Evolutionary conservation across 2,888 invertebrate species (phyloP), one percentile per base, ranked within the genome.

Genomic region (Spisula subtruncata): DNA sequence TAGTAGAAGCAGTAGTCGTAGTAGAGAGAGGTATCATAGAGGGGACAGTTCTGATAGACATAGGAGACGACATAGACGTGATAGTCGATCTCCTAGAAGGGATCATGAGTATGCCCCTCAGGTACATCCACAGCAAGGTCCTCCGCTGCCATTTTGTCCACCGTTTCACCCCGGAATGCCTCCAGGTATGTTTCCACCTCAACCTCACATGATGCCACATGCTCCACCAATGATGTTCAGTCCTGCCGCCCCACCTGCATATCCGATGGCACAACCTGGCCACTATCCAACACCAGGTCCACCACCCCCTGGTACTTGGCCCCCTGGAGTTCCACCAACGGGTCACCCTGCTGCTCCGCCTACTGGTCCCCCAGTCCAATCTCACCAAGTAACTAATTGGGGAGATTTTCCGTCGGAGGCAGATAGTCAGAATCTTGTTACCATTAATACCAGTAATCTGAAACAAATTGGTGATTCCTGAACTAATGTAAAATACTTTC

Each of bases 401-500:
- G 84, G 84, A 29, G 84, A 84, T 25, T 51, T 46, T 85, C 79
- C 80, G 8, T 5, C 54, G 2, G 56, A 48, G 16, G 29, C 32
- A 32, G 75, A 18, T 84, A 51, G 51, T 51, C 14, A 51, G 12
- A n/a, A 25, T 25, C 10, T n/a, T 66, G 60, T 25, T 0, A 25
- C 85, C 14, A 80, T 85, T 25, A 79, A 85, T 75, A 60, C 60
- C 2, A 80, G 85, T 35, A 85, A 85, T 80, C 54, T 85, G 25
- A 85, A 25, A n/a, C 80, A 85, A 56, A 85, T 85, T 16, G 25
- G 51, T 46, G n/a, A 25, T 66, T 25, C 60, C 14, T 51, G 16
- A 51, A 16, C 51, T 51, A 51, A 51, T 51, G 14, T 51, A 16
- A 16, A 51, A 51, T 51, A 16, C 8, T 41, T 41, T 41, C n/a